Percentiles rank a stretch among this genome's conserved stretches.
These are phyloP conservation scores for Zaprionus taronus DNA, from an alignment of 1,140 invertebrate species.

Conservation along the genomic window DNA sequence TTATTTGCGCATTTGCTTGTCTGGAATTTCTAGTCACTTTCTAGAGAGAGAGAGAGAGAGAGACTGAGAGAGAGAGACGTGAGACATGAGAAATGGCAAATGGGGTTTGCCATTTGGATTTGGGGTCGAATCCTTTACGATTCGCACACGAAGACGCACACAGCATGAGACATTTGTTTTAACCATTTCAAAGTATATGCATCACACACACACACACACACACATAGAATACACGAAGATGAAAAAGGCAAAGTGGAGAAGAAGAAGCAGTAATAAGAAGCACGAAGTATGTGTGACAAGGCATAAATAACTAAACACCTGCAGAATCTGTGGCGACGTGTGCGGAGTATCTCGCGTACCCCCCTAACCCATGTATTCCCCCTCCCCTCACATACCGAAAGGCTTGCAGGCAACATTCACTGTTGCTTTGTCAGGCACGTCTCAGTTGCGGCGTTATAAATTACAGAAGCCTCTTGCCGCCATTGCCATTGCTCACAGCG, in stretches of 20 bases:
- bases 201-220: slow-evolving; percentile 11
- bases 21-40: slow-evolving; percentile 42
- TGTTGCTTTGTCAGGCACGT: slow-evolving; percentile 65
- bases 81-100: slow-evolving; percentile 48
- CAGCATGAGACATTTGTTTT: slow-evolving; percentile 67
- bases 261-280: slow-evolving; percentile 45
- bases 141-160: slow-evolving; percentile 31
- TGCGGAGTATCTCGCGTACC: background rate
- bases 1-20: slow-evolving; percentile 58
- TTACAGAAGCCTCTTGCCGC: slow-evolving; percentile 61
- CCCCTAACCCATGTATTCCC: background rate
- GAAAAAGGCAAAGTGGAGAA: slow-evolving; percentile 4
- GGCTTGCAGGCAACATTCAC: slow-evolving; percentile 7
- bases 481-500: slow-evolving; percentile 58
- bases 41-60: background rate
- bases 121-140: slow-evolving; percentile 59
- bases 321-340: slow-evolving; percentile 60
- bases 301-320: slow-evolving; percentile 82
- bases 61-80: background rate
- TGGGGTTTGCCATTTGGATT: slow-evolving; percentile 35
- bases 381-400: background rate
- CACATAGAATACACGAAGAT: background rate
- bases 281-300: slow-evolving; percentile 71
- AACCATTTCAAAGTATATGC: slow-evolving; percentile 37
- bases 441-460: slow-evolving; percentile 71